Evolutionary conservation across 2,797 vertebrate genomes (phyloP).

Genomic region (Sciurus carolinensis): DNA sequence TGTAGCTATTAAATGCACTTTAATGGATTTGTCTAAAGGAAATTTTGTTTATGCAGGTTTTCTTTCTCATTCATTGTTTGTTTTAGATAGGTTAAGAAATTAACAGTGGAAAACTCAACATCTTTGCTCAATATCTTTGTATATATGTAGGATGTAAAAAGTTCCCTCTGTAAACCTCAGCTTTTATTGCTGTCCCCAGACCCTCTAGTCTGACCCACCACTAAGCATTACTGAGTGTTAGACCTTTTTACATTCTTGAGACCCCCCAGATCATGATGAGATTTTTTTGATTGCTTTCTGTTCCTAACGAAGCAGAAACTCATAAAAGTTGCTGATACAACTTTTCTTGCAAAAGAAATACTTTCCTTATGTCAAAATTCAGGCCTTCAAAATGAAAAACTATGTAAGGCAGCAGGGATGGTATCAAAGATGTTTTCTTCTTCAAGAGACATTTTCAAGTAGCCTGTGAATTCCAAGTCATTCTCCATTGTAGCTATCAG

Average conservation of each 20-base stretch:
- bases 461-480: neutral
- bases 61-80: conserved; percentile 64
- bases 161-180: neutral
- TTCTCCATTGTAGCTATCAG: neutral
- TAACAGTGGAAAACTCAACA: neutral
- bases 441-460: neutral
- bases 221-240: neutral
- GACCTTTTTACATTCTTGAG: conserved; percentile 31
- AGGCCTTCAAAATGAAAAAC: conserved; percentile 60
- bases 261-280: neutral
- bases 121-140: conserved; percentile 58
- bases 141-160: neutral
- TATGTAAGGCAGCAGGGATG: neutral
- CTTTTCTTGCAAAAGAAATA: conserved; percentile 1
- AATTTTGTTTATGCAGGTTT: conserved; percentile 57
- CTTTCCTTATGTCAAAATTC: conserved; percentile 49
- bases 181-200: conserved; percentile 40
- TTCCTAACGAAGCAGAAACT: conserved; percentile 18
- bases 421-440: neutral
- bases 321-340: neutral
- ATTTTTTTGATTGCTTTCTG: conserved; percentile 34
- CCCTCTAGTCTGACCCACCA: neutral
- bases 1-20: conserved; percentile 50
- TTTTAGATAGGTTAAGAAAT: conserved; percentile 69
- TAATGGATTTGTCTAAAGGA: conserved; percentile 27